Percentiles rank a stretch among this genome's conserved stretches.
Evolutionary conservation across 1,140 invertebrate genomes (phyloP).

Genomic region (Dreissena rostriformis): DNA sequence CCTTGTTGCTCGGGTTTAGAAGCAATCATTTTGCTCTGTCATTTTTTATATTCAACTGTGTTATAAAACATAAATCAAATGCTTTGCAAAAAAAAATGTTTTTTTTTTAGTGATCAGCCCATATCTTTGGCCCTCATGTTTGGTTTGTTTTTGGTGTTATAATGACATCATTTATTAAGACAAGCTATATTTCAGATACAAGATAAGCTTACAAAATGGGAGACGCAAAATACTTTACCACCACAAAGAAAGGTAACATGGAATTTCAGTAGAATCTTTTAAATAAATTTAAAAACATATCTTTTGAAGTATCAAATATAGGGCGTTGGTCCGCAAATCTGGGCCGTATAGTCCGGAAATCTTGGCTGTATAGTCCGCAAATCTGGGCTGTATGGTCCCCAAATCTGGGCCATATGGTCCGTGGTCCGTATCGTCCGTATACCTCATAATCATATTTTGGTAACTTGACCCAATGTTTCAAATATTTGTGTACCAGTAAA

Average conservation of each 20-base stretch:
- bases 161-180: too few species aligned
- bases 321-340: not conserved
- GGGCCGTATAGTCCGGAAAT: not conserved
- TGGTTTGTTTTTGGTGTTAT: too few species aligned
- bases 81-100: too few species aligned
- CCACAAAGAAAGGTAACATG: slow-evolving; percentile 95
- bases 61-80: too few species aligned
- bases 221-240: slow-evolving; percentile 99
- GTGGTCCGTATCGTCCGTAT: not conserved
- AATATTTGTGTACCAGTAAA: not conserved
- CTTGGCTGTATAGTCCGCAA: not conserved
- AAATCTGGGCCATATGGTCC: not conserved
- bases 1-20: too few species aligned
- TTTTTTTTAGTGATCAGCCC: too few species aligned
- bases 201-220: slow-evolving; percentile 89
- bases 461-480: not conserved
- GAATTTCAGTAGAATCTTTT: not conserved
- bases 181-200: slow-evolving; percentile 38
- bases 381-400: not conserved
- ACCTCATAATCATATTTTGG: not conserved
- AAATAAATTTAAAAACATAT: not conserved
- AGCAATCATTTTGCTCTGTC: too few species aligned
- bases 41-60: too few species aligned
- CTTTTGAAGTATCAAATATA: not conserved
- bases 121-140: too few species aligned